A percentile compares a stretch with the other conserved stretches of the same genome.
Evolutionary conservation across 2,888 invertebrate species (phyloP).

Genomic region (Molanna angustata): DNA sequence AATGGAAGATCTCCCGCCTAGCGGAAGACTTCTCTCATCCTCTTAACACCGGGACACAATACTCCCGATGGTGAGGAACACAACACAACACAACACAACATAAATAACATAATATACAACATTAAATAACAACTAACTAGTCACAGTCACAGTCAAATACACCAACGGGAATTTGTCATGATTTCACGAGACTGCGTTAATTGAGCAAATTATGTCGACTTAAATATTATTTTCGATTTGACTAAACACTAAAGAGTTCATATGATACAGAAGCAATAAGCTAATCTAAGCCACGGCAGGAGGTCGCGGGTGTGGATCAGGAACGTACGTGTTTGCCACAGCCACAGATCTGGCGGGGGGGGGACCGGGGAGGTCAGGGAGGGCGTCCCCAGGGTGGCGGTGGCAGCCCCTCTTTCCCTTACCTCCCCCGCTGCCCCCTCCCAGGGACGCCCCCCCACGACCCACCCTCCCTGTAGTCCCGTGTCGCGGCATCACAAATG

Average conservation of each 20-base stretch:
- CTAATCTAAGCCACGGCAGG: conserved; percentile 26
- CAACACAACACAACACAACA: not conserved
- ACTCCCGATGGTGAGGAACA: too few relatives aligned
- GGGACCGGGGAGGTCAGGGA: conserved; percentile 64
- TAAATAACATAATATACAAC: conserved; percentile 11
- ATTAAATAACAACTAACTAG: conserved; percentile 12
- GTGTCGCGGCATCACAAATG: conserved; percentile 75
- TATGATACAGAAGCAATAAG: conserved; percentile 1
- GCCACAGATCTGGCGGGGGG: conserved; percentile 59
- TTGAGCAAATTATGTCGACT: conserved; percentile 27
- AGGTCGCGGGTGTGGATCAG: conserved; percentile 41
- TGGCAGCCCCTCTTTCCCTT: conserved; percentile 42
- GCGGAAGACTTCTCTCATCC: too few relatives aligned
- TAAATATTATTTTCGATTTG: conserved; percentile 14
- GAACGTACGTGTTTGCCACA: conserved; percentile 71
- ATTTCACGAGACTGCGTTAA: conserved; percentile 6
- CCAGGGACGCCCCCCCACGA: conserved; percentile 34
- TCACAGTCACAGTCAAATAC: conserved; percentile 10
- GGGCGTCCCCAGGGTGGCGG: conserved; percentile 75
- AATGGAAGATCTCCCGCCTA: conserved; percentile 12
- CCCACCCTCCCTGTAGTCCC: conserved; percentile 34
- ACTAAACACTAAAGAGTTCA: not conserved
- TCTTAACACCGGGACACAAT: too few relatives aligned
- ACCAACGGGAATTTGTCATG: not conserved
- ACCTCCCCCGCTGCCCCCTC: conserved; percentile 34